Conservation (phyloP, 2,113 vertebrate genomes). For the Bucco capensis region DNA sequence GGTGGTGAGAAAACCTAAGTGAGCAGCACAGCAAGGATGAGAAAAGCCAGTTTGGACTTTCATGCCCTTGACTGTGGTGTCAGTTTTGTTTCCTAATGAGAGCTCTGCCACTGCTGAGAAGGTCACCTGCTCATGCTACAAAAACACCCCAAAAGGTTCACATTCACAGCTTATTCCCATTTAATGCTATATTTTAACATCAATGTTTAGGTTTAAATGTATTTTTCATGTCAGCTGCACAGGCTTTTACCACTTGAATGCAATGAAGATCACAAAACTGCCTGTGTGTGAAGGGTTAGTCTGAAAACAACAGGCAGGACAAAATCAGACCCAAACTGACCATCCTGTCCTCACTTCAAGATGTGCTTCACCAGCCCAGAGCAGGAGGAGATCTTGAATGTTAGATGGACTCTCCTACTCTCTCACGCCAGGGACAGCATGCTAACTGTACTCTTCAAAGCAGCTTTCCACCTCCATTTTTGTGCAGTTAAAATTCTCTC, state of each 20-base stretch:
- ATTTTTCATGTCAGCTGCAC: not conserved
- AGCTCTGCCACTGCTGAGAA: not conserved
- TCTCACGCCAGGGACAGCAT: not conserved
- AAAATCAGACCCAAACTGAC: not conserved
- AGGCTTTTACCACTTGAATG: not conserved
- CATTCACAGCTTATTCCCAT: not conserved
- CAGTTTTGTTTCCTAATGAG: not conserved
- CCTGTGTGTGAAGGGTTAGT: accelerated
- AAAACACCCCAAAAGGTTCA: not conserved
- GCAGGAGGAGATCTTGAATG: not conserved
- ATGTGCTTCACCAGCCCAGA: not conserved
- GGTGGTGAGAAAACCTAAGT: not conserved
- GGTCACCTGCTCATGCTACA: not conserved
- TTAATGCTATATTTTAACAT: not conserved
- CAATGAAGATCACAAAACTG: not conserved
- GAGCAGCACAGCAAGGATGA: not conserved
- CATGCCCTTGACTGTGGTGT: not conserved
- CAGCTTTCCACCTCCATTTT: not conserved
- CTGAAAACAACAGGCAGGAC: not conserved
- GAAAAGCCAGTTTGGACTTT: not conserved
- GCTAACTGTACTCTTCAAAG: not conserved
- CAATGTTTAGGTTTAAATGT: not conserved
- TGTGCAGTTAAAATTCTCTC: not conserved
- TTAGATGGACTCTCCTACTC: not conserved
- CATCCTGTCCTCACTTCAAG: not conserved